phyloP scores from a whole-genome alignment of 2,888 invertebrate genomes.

The Aplocera efformata region DNA sequence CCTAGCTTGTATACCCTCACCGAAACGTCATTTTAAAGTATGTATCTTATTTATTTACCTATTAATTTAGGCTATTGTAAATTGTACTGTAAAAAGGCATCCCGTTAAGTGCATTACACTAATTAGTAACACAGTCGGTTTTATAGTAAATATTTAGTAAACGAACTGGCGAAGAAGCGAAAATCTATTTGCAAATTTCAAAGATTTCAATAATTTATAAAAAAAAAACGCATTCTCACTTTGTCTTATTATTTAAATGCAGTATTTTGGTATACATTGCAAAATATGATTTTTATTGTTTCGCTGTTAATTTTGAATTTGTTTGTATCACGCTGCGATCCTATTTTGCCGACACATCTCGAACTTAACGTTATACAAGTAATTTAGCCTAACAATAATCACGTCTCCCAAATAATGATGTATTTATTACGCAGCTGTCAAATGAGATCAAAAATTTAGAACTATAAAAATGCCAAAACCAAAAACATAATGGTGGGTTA shows the following conservation, averaged over 20 bases:
- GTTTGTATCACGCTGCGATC: constrained; percentile 44
- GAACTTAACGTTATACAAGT: constrained; percentile 65
- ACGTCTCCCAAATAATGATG: constrained; percentile 55
- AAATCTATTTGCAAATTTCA: constrained; percentile 50
- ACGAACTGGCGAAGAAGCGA: constrained; percentile 67
- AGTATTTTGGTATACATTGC: constrained; percentile 80
- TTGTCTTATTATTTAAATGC: constrained; percentile 76
- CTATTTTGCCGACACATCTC: constrained; percentile 69
- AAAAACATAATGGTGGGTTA: constrained; percentile 55
- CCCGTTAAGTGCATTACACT: constrained; percentile 74
- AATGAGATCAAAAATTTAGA: constrained; percentile 75
- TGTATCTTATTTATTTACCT: constrained; percentile 59
- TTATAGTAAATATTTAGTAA: constrained; percentile 41
- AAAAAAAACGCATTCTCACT: constrained; percentile 58
- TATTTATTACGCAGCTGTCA: constrained; percentile 69
- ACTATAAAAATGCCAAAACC: constrained; percentile 47
- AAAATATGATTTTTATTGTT: constrained; percentile 59
- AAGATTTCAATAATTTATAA: constrained; percentile 38
- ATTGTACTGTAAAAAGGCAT: constrained; percentile 81
- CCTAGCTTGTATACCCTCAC: constrained; percentile 13
- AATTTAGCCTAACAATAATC: constrained; percentile 64
- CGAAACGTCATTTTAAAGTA: constrained; percentile 51
- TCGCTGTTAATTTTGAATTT: constrained; percentile 49
- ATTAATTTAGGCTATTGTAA: constrained; percentile 70
- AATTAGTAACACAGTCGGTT: constrained; percentile 73